Conservation (phyloP, 2,888 invertebrate species). For the Drosophila niveifrons region DNA sequence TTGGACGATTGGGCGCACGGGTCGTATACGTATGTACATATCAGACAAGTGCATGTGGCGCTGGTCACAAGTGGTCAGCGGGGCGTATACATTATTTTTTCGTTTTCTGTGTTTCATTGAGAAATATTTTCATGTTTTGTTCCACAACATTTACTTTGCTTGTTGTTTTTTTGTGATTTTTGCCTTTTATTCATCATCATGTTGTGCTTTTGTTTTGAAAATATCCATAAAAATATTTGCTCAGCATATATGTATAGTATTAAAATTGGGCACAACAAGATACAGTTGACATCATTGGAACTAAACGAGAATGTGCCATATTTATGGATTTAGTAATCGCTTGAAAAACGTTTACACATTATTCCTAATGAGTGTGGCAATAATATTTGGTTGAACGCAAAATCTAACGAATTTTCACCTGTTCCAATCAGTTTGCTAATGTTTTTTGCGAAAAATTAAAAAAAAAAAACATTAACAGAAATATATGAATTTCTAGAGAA, state of each 20-base stretch:
- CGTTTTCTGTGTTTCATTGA: slow-evolving; percentile 66
- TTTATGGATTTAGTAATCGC: slow-evolving; percentile 50
- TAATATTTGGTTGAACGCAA: neutral
- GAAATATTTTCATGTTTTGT: slow-evolving; percentile 52
- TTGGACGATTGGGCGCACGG: slow-evolving; percentile 1
- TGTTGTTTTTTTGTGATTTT: neutral
- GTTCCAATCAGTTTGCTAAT: slow-evolving; percentile 42
- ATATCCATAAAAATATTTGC: slow-evolving; percentile 58
- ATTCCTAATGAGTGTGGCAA: slow-evolving; percentile 9
- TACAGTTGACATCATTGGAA: slow-evolving; percentile 31
- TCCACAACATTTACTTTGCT: neutral
- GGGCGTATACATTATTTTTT: slow-evolving; percentile 21
- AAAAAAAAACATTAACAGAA: neutral
- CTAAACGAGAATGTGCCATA: slow-evolving; percentile 38
- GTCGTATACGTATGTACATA: neutral
- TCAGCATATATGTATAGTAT: neutral
- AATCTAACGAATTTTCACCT: slow-evolving; percentile 44
- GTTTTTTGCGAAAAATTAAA: neutral
- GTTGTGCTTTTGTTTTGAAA: slow-evolving; percentile 53
- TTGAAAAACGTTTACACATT: slow-evolving; percentile 30
- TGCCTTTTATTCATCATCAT: slow-evolving; percentile 9
- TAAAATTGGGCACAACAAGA: slow-evolving; percentile 18
- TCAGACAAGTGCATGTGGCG: slow-evolving; percentile 13
- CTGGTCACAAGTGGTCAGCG: slow-evolving; percentile 11
- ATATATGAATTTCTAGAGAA: neutral